phyloP scores from a whole-genome alignment of 2,113 vertebrate genomes.

The Erinaceus europaeus region DNA sequence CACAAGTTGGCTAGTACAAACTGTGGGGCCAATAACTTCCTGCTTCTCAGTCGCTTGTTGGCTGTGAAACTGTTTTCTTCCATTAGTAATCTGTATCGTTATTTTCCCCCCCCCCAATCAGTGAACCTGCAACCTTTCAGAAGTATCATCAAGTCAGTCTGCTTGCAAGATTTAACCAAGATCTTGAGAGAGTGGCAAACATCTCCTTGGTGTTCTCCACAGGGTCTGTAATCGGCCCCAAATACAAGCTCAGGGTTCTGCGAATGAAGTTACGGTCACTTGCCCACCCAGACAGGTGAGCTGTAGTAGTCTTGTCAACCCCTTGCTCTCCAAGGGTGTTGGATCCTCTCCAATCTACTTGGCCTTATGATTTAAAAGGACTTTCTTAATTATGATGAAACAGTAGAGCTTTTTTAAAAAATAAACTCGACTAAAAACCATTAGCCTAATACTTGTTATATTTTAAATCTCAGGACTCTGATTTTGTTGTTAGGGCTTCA shows the following conservation, averaged over 20 bases:
- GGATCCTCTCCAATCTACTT: background rate
- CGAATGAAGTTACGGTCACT: conserved; percentile 87
- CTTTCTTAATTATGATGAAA: too few relatives aligned
- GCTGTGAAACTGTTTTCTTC: background rate
- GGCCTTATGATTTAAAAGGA: background rate
- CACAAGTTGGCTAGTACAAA: background rate
- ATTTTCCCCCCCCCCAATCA: conserved; percentile 65
- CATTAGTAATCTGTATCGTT: background rate
- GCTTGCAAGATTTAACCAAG: conserved; percentile 90
- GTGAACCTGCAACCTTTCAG: conserved; percentile 88
- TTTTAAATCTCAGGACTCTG: too few relatives aligned
- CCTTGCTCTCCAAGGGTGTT: background rate
- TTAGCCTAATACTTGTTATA: too few relatives aligned
- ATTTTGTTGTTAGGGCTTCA: background rate
- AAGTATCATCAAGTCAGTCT: conserved; percentile 89
- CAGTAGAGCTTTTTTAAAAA: too few relatives aligned
- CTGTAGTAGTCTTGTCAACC: background rate
- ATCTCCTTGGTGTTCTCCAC: conserved; percentile 90
- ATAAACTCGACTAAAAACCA: too few relatives aligned
- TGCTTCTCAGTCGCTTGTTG: background rate
- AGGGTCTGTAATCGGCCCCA: conserved; percentile 87
- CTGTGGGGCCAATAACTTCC: background rate
- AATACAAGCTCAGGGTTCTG: conserved; percentile 91
- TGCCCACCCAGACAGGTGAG: conserved; percentile 86
- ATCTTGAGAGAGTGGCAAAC: conserved; percentile 85